phyloP scores from a whole-genome alignment of 2,113 vertebrate species.

The Anguilla japonica region DNA sequence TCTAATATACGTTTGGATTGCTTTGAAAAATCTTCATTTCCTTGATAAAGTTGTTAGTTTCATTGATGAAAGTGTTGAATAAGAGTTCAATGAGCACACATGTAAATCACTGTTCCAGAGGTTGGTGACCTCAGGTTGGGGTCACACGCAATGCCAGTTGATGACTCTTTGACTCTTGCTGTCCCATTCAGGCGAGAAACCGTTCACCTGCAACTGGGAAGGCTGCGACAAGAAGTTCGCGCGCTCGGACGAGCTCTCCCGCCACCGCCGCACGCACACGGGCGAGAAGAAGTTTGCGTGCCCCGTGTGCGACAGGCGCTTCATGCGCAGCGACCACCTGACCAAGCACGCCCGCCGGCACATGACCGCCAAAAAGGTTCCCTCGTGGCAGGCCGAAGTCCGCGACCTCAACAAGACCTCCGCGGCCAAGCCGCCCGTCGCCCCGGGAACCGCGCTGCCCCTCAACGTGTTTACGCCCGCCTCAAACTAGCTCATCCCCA shows the following conservation, averaged over 20 bases:
- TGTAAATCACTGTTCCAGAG: background rate
- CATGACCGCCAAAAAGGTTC: conserved; percentile 78
- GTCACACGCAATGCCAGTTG: background rate
- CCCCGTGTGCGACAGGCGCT: conserved; percentile 86
- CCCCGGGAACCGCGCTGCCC: conserved; percentile 50
- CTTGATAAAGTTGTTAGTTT: background rate
- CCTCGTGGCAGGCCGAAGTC: conserved; percentile 80
- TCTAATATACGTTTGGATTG: background rate
- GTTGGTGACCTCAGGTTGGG: background rate
- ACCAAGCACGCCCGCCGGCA: conserved; percentile 94
- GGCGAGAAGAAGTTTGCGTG: conserved; percentile 97
- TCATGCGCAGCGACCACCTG: conserved; percentile 97
- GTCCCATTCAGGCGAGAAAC: conserved; percentile 84
- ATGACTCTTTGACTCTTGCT: background rate
- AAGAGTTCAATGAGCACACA: background rate
- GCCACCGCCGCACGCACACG: conserved; percentile 92
- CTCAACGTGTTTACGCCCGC: conserved; percentile 67
- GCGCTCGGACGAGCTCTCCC: conserved; percentile 93
- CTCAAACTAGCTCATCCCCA: conserved; percentile 51
- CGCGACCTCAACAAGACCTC: conserved; percentile 72
- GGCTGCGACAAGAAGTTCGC: conserved; percentile 96
- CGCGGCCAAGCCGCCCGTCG: conserved; percentile 51
- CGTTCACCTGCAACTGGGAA: conserved; percentile 94
- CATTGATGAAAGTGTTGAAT: background rate
- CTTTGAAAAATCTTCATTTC: background rate